phyloP scores from a whole-genome alignment of 2,113 vertebrate genomes.

The Phocoena phocoena region DNA sequence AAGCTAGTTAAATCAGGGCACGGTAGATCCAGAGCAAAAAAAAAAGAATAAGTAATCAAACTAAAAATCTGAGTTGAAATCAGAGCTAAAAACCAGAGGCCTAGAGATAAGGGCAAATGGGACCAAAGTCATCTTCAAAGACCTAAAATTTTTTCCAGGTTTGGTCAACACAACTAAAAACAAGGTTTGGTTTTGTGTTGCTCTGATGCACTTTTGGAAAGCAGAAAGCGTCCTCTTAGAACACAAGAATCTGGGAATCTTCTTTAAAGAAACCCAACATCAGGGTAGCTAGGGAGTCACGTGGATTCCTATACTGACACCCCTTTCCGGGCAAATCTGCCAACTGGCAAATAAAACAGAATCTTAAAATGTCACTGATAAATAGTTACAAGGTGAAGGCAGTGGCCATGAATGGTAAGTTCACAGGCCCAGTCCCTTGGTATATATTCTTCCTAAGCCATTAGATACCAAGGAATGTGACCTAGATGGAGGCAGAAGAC shows the following conservation, averaged over 20 bases:
- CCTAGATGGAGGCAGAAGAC: slow-evolving; percentile 24
- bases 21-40: not conserved
- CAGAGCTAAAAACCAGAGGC: not conserved
- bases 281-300: not conserved
- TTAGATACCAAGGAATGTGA: slow-evolving; percentile 39
- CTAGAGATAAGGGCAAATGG: slow-evolving; percentile 3
- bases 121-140: slow-evolving; percentile 13
- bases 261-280: slow-evolving; percentile 23
- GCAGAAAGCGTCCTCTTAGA: not conserved
- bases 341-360: slow-evolving; percentile 41
- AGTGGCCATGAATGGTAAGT: not conserved
- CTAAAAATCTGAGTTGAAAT: not conserved
- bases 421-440: slow-evolving; percentile 18
- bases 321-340: not conserved
- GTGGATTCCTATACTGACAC: not conserved
- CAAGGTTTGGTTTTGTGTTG: not conserved
- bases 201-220: slow-evolving; percentile 33
- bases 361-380: slow-evolving; percentile 35
- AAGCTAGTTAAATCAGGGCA: slow-evolving; percentile 43
- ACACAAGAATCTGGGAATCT: not conserved
- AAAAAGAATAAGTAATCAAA: slow-evolving; percentile 25
- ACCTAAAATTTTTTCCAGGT: slow-evolving; percentile 10
- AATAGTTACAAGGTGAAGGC: slow-evolving; percentile 33
- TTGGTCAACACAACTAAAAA: slow-evolving; percentile 40
- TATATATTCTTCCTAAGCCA: slow-evolving; percentile 46